phyloP scores from a whole-genome alignment of 2,888 invertebrate species.

The Hydropsyche betteni region DNA sequence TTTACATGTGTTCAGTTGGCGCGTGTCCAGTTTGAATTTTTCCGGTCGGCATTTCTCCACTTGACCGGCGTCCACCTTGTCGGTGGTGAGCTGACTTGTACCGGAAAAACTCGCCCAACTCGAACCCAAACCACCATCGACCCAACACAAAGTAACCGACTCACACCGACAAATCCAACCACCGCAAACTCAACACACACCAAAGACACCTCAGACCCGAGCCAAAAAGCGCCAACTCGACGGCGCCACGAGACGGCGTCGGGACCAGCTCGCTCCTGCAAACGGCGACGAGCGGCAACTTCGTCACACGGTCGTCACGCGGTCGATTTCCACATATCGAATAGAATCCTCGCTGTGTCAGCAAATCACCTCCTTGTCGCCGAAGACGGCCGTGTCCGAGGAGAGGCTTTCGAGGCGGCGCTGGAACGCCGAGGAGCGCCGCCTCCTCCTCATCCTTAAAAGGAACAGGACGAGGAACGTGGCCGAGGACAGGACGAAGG shows the following conservation, averaged over 20 bases:
- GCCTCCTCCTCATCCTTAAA: conserved; percentile 65
- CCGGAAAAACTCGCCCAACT: too few relatives aligned
- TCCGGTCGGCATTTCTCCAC: too few relatives aligned
- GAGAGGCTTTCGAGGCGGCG: conserved; percentile 82
- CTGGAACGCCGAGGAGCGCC: conserved; percentile 80
- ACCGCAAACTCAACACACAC: too few relatives aligned
- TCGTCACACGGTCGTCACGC: conserved; percentile 90
- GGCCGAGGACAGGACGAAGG: conserved; percentile 60
- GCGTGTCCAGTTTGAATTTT: too few relatives aligned
- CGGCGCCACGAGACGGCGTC: not conserved
- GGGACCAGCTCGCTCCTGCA: not conserved
- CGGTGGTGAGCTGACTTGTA: too few relatives aligned
- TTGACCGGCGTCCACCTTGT: too few relatives aligned
- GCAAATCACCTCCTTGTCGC: conserved; percentile 91
- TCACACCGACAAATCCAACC: too few relatives aligned
- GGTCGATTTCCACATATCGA: conserved; percentile 89
- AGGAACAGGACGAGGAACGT: conserved; percentile 59
- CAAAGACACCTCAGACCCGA: too few relatives aligned
- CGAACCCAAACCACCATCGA: too few relatives aligned
- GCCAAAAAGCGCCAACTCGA: too few relatives aligned
- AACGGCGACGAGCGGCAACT: conserved; percentile 51
- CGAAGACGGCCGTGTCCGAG: conserved; percentile 84
- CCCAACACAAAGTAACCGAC: too few relatives aligned
- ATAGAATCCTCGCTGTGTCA: conserved; percentile 97
- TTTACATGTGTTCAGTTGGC: too few relatives aligned